phyloP scores from a whole-genome alignment of 2,113 vertebrate species.

The Mormoops blainvillei region DNA sequence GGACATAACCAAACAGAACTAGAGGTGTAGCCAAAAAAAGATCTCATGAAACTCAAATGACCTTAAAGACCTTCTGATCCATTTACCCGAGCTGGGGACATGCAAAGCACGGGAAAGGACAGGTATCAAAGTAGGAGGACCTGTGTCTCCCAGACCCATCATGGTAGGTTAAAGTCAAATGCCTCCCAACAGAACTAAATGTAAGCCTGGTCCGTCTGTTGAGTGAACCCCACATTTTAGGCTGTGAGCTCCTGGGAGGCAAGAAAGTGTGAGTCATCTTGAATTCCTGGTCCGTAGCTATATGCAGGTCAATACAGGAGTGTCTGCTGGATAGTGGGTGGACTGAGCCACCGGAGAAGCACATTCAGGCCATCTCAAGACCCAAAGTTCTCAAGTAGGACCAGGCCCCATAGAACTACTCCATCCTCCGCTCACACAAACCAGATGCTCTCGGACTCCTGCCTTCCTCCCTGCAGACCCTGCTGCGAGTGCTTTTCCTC shows the following conservation, averaged over 20 bases:
- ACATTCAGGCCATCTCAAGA: not conserved
- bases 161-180: not conserved
- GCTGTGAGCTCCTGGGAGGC: not conserved
- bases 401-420: not conserved
- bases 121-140: not conserved
- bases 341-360: not conserved
- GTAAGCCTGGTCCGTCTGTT: not conserved
- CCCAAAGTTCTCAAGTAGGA: not conserved
- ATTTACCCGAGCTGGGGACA: not conserved
- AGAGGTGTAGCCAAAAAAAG: not conserved
- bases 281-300: not conserved
- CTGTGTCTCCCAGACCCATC: not conserved
- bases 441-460: fast-evolving
- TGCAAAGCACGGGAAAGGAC: fast-evolving
- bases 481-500: not conserved
- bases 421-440: not conserved
- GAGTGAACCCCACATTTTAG: not conserved
- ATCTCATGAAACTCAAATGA: not conserved
- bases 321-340: fast-evolving
- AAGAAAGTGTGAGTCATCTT: not conserved
- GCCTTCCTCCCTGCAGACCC: not conserved
- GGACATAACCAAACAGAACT: not conserved
- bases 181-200: not conserved
- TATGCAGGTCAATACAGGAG: not conserved
- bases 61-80: not conserved